These are phyloP conservation scores for Tineola bisselliella DNA, from an alignment of 2,888 invertebrate species.

Conservation along the genomic window DNA sequence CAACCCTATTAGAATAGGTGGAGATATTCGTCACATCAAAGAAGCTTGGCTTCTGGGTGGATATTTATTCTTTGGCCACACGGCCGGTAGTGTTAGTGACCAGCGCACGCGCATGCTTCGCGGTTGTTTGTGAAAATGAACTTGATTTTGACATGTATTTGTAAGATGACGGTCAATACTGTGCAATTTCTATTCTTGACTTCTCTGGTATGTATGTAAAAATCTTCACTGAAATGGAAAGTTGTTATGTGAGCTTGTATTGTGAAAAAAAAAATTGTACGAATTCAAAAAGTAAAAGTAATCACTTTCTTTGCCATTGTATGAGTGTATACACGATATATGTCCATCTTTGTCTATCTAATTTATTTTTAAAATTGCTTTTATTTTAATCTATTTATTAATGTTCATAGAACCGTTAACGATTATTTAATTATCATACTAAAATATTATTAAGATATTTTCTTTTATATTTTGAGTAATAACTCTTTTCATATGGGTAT, in stretches of 20 bases:
- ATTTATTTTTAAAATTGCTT: background rate
- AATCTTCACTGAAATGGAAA: background rate
- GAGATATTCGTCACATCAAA: too few relatives aligned
- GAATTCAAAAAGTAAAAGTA: background rate
- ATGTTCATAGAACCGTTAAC: background rate
- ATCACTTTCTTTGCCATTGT: background rate
- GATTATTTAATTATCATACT: too few relatives aligned
- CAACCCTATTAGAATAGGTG: slow-evolving; percentile 19
- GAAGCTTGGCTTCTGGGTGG: too few relatives aligned
- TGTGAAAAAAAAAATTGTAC: background rate
- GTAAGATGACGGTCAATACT: slow-evolving; percentile 34
- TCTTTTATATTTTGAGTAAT: too few relatives aligned
- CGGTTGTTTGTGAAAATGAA: slow-evolving; percentile 20
- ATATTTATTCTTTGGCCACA: background rate
- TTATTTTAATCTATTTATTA: background rate
- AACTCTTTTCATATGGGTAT: too few relatives aligned
- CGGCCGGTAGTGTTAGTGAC: slow-evolving; percentile 20
- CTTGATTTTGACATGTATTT: slow-evolving; percentile 8
- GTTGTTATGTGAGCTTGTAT: background rate
- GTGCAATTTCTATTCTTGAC: slow-evolving; percentile 32
- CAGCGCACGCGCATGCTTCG: slow-evolving; percentile 18
- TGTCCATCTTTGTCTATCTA: background rate
- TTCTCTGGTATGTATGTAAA: slow-evolving; percentile 32
- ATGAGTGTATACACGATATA: background rate
- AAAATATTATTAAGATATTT: too few relatives aligned